Conservation (phyloP, 2,888 invertebrate genomes). For the Polydrusus pterygomalis region DNA sequence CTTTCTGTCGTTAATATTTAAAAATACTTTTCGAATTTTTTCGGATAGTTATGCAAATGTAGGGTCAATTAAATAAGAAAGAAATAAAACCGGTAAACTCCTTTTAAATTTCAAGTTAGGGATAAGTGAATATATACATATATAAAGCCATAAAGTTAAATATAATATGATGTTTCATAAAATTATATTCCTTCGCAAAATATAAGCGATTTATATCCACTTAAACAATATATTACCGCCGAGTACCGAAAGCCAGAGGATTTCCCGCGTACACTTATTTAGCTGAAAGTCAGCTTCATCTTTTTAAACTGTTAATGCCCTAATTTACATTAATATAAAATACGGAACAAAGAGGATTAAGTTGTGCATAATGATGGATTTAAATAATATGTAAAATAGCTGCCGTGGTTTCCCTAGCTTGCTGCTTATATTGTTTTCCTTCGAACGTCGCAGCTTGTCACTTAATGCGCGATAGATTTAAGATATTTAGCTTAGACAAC, state of each 20-base stretch:
- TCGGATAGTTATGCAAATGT: background rate
- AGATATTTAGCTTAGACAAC: background rate
- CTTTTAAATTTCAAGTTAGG: too few species aligned
- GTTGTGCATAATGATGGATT: slow-evolving; percentile 42
- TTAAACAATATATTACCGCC: slow-evolving; percentile 33
- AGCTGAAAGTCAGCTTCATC: slow-evolving; percentile 40
- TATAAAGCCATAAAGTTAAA: too few species aligned
- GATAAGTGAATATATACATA: too few species aligned
- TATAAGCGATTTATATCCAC: slow-evolving; percentile 33
- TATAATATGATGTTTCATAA: background rate
- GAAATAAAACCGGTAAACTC: too few species aligned
- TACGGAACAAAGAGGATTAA: slow-evolving; percentile 34
- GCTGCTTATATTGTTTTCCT: slow-evolving; percentile 22
- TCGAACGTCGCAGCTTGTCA: slow-evolving; percentile 26
- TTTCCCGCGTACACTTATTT: slow-evolving; percentile 38
- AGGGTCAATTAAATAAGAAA: too few species aligned
- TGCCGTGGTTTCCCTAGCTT: slow-evolving; percentile 16
- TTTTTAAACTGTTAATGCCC: slow-evolving; percentile 47
- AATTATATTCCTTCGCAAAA: slow-evolving; percentile 19
- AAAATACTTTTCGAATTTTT: background rate
- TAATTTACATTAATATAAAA: slow-evolving; percentile 51
- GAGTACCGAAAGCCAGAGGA: slow-evolving; percentile 36
- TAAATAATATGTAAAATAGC: slow-evolving; percentile 47
- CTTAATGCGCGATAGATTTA: slow-evolving; percentile 11
- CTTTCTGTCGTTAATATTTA: background rate